A percentile compares a stretch with the other conserved stretches of the same genome.
These are phyloP conservation scores for Gymnocypris eckloni DNA, from an alignment of 2,797 vertebrate genomes.

Conservation along the genomic window DNA sequence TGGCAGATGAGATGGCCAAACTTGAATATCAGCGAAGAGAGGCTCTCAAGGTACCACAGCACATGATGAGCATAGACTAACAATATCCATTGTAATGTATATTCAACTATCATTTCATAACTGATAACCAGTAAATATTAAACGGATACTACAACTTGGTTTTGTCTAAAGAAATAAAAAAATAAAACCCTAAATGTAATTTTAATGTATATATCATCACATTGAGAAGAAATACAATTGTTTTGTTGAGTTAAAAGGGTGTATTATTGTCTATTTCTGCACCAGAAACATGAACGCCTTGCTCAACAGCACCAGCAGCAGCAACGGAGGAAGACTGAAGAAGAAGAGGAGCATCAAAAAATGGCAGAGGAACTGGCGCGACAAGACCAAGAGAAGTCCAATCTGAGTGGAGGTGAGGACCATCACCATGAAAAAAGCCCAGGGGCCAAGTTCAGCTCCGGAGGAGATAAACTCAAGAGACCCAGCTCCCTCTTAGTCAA, in stretches of 20 bases:
- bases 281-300: constrained; percentile 95
- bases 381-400: constrained; percentile 84
- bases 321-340: constrained; percentile 92
- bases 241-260: background rate
- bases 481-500: constrained; percentile 94
- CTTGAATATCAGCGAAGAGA: constrained; percentile 95
- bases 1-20: constrained; percentile 95
- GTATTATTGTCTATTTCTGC: background rate
- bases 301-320: constrained; percentile 96
- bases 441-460: constrained; percentile 76
- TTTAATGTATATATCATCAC: background rate
- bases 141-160: no score
- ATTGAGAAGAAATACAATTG: background rate
- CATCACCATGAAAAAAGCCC: constrained; percentile 86
- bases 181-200: background rate
- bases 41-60: constrained; percentile 89
- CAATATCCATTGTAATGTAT: background rate
- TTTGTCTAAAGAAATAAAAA: no score
- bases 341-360: constrained; percentile 93
- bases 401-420: constrained; percentile 71
- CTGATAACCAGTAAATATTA: no score
- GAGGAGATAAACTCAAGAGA: constrained; percentile 90
- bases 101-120: background rate
- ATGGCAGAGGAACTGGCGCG: constrained; percentile 87
- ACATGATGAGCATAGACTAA: background rate